Evolutionary conservation across 2,888 invertebrate genomes (phyloP).

Genomic region (Toxonevra muliebris): DNA sequence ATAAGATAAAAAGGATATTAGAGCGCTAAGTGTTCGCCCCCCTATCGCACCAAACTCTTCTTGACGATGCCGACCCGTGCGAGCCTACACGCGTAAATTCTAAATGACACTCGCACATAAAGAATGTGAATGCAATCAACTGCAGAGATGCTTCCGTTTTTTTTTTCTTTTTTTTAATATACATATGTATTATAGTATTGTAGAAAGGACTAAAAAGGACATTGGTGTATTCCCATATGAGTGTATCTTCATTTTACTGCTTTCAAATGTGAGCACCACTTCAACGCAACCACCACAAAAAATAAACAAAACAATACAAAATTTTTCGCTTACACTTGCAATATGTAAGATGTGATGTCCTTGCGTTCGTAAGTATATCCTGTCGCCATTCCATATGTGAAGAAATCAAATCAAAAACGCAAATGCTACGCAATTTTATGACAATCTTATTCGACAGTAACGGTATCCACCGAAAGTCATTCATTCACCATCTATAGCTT

Average conservation of each 20-base stretch:
- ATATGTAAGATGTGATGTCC: not conserved
- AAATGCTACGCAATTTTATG: constrained; percentile 2
- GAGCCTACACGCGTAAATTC: no score
- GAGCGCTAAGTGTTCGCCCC: no score
- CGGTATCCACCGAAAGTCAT: no score
- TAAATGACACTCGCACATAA: no score
- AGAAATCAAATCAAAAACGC: constrained; percentile 3
- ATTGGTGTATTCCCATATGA: not conserved
- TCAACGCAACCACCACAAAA: no score
- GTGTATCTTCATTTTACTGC: not conserved
- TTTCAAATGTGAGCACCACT: no score
- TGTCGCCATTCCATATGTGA: not conserved
- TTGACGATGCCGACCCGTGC: no score
- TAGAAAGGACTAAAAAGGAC: not conserved
- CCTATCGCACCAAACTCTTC: no score
- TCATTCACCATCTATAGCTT: no score
- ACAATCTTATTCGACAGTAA: not conserved
- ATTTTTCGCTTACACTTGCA: not conserved
- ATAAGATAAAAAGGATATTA: no score
- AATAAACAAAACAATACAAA: not conserved
- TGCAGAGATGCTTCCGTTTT: constrained; percentile 1
- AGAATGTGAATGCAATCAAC: not conserved
- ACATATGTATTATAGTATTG: not conserved
- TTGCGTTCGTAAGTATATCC: no score
- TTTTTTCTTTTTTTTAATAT: no score